Percentiles rank a stretch among this genome's conserved stretches.
phyloP scores from a whole-genome alignment of 2,888 invertebrate species.

The Philereme transversata region DNA sequence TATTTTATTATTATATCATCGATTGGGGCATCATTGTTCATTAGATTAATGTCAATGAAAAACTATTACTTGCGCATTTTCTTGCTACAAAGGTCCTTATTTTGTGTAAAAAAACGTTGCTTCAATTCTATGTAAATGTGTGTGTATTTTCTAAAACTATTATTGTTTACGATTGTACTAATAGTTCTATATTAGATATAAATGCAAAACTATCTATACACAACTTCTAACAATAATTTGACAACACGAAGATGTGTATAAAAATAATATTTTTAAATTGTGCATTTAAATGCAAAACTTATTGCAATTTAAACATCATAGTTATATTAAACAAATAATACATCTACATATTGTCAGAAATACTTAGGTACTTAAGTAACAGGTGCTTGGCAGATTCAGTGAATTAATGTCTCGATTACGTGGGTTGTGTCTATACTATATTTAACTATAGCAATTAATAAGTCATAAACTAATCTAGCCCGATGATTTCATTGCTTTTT shows the following conservation, averaged over 20 bases:
- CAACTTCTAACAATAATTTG: slow-evolving; percentile 11
- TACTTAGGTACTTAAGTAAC: slow-evolving; percentile 1
- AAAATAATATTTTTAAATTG: slow-evolving; percentile 3
- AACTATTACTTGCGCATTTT: background rate
- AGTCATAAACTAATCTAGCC: no score
- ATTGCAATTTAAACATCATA: background rate
- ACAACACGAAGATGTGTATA: slow-evolving; percentile 16
- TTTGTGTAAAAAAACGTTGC: background rate
- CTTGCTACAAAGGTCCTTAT: background rate
- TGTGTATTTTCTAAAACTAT: no score
- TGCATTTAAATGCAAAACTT: background rate
- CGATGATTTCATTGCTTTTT: no score
- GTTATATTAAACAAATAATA: background rate
- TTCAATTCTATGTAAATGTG: background rate
- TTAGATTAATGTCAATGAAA: background rate
- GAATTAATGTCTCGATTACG: no score
- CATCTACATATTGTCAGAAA: slow-evolving; percentile 23
- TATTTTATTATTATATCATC: slow-evolving; percentile 8
- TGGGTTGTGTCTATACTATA: no score
- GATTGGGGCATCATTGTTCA: slow-evolving; percentile 30
- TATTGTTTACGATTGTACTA: background rate
- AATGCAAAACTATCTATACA: slow-evolving; percentile 8
- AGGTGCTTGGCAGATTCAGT: no score
- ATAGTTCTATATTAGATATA: slow-evolving; percentile 8
- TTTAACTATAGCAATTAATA: no score